Evolutionary conservation across 2,888 invertebrate species (phyloP).

Genomic region (Liodrosophila aerea): DNA sequence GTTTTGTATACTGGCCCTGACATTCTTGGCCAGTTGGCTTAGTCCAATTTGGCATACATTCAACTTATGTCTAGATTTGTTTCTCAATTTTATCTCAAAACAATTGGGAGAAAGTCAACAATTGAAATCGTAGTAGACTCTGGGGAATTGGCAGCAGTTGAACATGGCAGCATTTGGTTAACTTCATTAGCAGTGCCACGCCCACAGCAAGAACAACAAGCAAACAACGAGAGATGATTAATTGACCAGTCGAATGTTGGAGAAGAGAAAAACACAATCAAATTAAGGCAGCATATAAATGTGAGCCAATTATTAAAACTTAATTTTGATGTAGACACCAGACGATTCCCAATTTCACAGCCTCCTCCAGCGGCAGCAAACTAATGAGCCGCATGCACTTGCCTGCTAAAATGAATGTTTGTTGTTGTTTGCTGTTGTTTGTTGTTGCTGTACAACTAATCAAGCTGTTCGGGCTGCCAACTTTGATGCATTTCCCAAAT

Average conservation of each 20-base stretch:
- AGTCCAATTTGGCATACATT: constrained; percentile 34
- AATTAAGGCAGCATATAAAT: constrained; percentile 72
- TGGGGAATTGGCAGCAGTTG: not conserved
- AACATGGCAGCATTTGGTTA: not conserved
- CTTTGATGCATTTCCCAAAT: constrained; percentile 73
- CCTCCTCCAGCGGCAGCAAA: constrained; percentile 58
- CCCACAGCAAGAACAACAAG: constrained; percentile 42
- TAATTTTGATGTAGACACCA: constrained; percentile 67
- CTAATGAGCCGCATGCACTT: constrained; percentile 72
- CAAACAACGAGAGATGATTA: constrained; percentile 66
- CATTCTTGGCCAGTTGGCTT: constrained; percentile 23
- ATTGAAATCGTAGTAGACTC: constrained; percentile 36
- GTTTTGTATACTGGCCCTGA: constrained; percentile 33
- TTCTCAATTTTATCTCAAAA: not conserved
- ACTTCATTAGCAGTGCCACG: constrained; percentile 65
- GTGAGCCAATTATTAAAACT: constrained; percentile 73
- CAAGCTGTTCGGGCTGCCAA: constrained; percentile 73
- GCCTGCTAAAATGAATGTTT: constrained; percentile 50
- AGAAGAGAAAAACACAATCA: constrained; percentile 54
- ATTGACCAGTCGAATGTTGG: constrained; percentile 50
- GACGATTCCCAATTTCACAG: constrained; percentile 67
- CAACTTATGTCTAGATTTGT: not conserved
- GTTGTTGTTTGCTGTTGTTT: constrained; percentile 16
- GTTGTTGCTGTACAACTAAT: constrained; percentile 54
- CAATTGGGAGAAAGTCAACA: constrained; percentile 47